phyloP scores from a whole-genome alignment of 2,888 invertebrate species.

The Microctonus brassicae region DNA sequence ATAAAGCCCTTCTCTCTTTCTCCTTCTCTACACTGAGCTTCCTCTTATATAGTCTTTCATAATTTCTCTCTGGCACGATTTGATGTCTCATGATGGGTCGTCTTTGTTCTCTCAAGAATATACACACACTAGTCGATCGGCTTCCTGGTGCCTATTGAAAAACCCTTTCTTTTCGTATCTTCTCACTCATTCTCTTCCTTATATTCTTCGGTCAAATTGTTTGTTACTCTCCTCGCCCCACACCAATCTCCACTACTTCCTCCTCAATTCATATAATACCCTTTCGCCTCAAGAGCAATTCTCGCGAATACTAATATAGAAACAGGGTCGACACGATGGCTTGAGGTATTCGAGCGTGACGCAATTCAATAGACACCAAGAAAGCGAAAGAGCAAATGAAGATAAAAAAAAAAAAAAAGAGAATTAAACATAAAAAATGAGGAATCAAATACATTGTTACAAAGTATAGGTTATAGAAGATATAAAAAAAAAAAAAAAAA shows the following conservation, averaged over 20 bases:
- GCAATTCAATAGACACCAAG: conserved; percentile 28
- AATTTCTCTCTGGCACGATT: conserved; percentile 51
- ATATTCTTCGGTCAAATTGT: background rate
- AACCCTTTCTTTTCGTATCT: conserved; percentile 15
- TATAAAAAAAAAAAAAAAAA: conserved; percentile 12
- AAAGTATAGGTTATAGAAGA: background rate
- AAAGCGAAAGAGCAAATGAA: background rate
- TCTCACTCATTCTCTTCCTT: background rate
- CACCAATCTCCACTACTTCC: conserved; percentile 5
- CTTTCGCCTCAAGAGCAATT: background rate
- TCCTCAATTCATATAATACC: conserved; percentile 4
- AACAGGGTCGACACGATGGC: conserved; percentile 1
- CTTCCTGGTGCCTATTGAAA: conserved; percentile 47
- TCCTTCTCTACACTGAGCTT: background rate
- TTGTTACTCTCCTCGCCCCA: background rate
- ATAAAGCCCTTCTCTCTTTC: conserved; percentile 26
- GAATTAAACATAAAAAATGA: background rate
- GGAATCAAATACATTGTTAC: background rate
- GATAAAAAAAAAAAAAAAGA: conserved; percentile 1
- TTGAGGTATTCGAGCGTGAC: conserved; percentile 26
- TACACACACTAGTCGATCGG: conserved; percentile 39
- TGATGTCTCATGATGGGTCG: conserved; percentile 45
- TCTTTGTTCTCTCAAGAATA: conserved; percentile 47
- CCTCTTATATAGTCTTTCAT: conserved; percentile 37
- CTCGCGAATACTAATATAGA: conserved; percentile 33